Base-by-base conservation (phyloP, 1,140 invertebrate genomes). In the Nephila pilipes region DNA sequence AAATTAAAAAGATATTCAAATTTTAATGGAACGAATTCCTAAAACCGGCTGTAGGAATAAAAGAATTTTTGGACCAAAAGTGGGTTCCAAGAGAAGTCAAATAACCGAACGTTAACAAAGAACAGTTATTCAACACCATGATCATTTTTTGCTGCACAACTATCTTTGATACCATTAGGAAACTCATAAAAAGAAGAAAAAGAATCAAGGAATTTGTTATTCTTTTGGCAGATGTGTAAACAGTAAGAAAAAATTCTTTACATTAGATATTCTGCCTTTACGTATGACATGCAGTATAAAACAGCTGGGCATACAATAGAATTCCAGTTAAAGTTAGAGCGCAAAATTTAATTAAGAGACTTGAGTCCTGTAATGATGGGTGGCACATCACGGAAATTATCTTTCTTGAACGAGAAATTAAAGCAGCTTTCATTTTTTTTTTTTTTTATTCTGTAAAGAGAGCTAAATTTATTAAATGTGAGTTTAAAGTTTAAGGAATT, bases 401-500 rank as follows among this genome's bases (percentile, higher is more conserved):
- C 36, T 81, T 81, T 81, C 80, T 81, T 81, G 80, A 18, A 25
- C 38, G 80, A 81, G n/a, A 81, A 81, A 81, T 55, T 75, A 75
- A 81, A 81, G 22, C 80, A 81, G 54, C 46, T 25, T 55, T 81
- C 3, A 46, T 22, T 55, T 38, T 80, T 46, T n/a, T n/a, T n/a
- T n/a, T n/a, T 79, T n/a, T 54, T 54, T 46, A 81, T 81, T 46
- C 22, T n/a, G 20, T 1, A 46, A 81, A 55, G 38, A n/a, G 46
- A 81, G 46, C 46, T 55, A 81, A 55, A 81, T 25, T 36, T 46
- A 54, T 81, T 81, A 54, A 46, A n/a, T 55, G 29, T 10, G 46
- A 55, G n/a, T 25, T 25, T 20, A 75, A 32, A 75, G 14, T 36
- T 32, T 75, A 18, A 75, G 3, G 69, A 18, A 36, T 36, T 32